A percentile compares a stretch with the other conserved stretches of the same genome.
phyloP scores from a whole-genome alignment of 2,888 invertebrate species.

The Harpalus rufipes region DNA sequence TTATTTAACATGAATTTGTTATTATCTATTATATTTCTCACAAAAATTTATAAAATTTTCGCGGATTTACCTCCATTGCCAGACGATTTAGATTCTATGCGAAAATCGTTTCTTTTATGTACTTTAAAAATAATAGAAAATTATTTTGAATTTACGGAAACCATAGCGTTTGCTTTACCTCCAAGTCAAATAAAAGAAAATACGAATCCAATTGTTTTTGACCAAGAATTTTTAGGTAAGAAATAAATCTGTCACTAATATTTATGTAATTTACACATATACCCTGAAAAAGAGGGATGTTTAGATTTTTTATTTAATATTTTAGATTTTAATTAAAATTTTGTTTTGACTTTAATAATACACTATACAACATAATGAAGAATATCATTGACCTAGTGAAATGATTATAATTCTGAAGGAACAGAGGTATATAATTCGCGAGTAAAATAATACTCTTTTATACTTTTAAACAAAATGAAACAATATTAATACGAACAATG shows the following conservation, averaged over 20 bases:
- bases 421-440: no score
- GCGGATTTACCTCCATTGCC: background rate
- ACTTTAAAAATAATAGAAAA: constrained; percentile 9
- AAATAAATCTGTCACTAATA: background rate
- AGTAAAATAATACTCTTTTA: no score
- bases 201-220: constrained; percentile 25
- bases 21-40: background rate
- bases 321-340: no score
- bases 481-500: no score
- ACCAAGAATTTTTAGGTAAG: constrained; percentile 8
- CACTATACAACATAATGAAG: no score
- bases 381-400: no score
- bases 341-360: no score
- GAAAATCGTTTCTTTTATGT: constrained; percentile 26
- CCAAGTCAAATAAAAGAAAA: background rate
- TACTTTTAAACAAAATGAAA: no score
- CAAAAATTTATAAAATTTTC: background rate
- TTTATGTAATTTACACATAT: background rate
- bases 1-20: background rate
- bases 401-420: no score
- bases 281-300: no score
- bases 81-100: constrained; percentile 13
- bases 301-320: no score
- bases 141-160: constrained; percentile 24
- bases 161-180: constrained; percentile 6